Conservation (phyloP, 2,888 invertebrate species). For the Lasioglossum calceatum region DNA sequence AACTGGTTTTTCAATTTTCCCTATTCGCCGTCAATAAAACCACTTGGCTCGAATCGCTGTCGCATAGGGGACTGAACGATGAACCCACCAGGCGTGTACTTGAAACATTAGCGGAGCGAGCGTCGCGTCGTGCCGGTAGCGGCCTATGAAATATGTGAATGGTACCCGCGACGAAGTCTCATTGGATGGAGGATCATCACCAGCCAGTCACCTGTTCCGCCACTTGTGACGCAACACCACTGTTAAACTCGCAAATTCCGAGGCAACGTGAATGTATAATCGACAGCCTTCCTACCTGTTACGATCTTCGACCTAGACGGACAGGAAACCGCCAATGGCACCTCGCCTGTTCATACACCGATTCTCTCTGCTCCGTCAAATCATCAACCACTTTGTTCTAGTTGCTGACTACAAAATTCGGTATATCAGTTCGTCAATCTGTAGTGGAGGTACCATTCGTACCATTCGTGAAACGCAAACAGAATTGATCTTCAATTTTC, state of each 20-base stretch:
- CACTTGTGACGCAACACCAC: conserved; percentile 2
- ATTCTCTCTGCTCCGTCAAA: background rate
- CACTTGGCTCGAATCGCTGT: conserved; percentile 8
- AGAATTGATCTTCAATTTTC: background rate
- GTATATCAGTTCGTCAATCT: background rate
- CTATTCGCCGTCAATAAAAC: background rate
- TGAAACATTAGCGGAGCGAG: background rate
- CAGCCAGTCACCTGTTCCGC: conserved; percentile 16
- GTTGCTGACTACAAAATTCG: background rate
- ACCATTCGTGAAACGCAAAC: background rate
- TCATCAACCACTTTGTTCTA: background rate
- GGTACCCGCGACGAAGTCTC: background rate
- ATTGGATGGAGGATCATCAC: conserved; percentile 4
- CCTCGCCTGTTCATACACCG: background rate
- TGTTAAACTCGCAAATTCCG: conserved; percentile 20
- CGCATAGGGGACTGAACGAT: conserved; percentile 13
- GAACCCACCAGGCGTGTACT: conserved; percentile 9
- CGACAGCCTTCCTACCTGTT: background rate
- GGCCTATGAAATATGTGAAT: background rate
- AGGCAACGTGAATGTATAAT: background rate
- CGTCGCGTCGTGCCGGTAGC: background rate
- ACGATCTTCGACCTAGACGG: conserved; percentile 2
- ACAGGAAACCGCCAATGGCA: conserved; percentile 3
- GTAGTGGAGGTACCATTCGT: background rate
- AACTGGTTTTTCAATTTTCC: conserved; percentile 9